Base-by-base conservation (phyloP, 1,140 invertebrate species). In the Macrobrachium nipponense region DNA sequence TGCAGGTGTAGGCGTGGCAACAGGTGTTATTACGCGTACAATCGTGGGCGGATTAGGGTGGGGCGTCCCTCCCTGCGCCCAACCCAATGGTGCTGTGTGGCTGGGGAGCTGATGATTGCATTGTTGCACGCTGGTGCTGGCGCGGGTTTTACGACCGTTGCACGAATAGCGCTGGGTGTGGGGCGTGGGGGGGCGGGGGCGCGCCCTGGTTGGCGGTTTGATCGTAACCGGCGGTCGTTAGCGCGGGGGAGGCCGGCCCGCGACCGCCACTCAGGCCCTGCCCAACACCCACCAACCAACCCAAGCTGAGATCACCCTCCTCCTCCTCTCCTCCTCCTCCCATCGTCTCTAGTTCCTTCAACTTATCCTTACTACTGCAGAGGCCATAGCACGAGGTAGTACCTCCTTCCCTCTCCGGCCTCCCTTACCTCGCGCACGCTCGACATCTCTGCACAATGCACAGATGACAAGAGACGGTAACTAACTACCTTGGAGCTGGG, bases 61-160 rank as follows among this genome's bases (percentile, higher is more conserved):
- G 60, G 70, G 81, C 80, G 64, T 59, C 80, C 70, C 66, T 44
- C 61, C 61, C 70, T 68, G 20, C 20, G 76, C 76, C 70, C 68
- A 51, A 59, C 70, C 70, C 80, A 72, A 36, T 60, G 80, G 58
- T 72, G 68, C 68, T 76, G 58, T 43, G 64, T 82, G 81, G 72
- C 81, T 82, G 81, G 59, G 51, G 72, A 79, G 81, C 61, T 75
- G 51, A 43, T 82, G 80, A 82, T 82, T 82, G 81, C 81, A 82
- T 82, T 82, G 81, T 82, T 82, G 81, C 81, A 76, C 59, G 72
- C 59, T 82, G 81, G 36, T 18, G 70, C 66, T 51, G 81, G 58
- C 80, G 80, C 66, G 68, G 80, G 80, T 70, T 82, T 82, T 82
- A 82, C 81, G 81, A 82, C 23, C 81, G 44, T 44, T 82, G 81